Conservation (phyloP, 1,140 invertebrate genomes). For the Ptiloglossa arizonensis region DNA sequence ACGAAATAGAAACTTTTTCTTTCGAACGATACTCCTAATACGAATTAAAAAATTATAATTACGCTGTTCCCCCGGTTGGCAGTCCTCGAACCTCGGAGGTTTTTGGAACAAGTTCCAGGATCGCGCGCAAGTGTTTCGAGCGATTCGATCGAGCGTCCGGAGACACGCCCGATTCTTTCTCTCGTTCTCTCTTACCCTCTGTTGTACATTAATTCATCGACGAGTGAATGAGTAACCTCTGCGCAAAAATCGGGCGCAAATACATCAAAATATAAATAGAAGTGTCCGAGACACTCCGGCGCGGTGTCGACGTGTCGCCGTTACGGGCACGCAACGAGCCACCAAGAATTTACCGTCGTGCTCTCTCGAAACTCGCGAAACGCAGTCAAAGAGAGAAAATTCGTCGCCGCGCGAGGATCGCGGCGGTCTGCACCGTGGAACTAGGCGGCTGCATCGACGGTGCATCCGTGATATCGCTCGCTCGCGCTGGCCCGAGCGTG, state of each 20-base stretch:
- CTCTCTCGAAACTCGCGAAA: conserved; percentile 1
- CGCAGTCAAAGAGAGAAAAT: conserved; percentile 2
- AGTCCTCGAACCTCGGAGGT: no score
- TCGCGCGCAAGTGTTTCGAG: neutral
- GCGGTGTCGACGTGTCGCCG: conserved; percentile 7
- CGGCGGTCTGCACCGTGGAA: neutral
- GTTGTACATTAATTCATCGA: conserved; percentile 41
- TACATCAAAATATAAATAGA: conserved; percentile 51
- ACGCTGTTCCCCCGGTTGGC: no score
- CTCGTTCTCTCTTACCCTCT: neutral
- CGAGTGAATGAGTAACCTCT: conserved; percentile 45
- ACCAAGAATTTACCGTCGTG: conserved; percentile 31
- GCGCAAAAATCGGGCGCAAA: conserved; percentile 38
- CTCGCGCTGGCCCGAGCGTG: no score
- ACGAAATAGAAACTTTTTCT: no score
- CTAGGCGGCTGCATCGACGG: neutral
- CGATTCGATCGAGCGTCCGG: neutral
- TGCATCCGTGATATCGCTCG: no score
- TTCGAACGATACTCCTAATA: no score
- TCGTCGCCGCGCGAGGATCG: neutral
- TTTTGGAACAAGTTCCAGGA: neutral
- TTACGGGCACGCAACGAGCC: neutral
- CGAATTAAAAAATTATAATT: no score
- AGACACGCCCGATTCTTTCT: neutral
- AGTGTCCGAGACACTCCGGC: conserved; percentile 25